Conservation (phyloP, 2,888 invertebrate species). For the Incurvaria masculella region DNA sequence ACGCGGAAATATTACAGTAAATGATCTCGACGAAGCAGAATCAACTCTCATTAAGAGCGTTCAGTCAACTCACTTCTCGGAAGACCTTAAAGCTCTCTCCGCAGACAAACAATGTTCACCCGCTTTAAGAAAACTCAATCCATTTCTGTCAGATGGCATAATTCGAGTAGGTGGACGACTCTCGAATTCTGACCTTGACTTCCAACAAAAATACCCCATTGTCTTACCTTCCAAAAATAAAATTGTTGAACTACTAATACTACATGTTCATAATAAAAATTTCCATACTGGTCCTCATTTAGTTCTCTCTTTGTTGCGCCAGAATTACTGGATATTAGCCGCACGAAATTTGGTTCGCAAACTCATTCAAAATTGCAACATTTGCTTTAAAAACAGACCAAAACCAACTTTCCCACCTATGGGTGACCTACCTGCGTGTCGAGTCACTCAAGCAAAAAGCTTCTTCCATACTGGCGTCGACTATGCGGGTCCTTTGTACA, state of each 20-base stretch:
- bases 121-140: slow-evolving; percentile 3
- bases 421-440: no score
- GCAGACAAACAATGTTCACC: neutral
- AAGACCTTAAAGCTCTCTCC: neutral
- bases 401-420: no score
- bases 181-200: neutral
- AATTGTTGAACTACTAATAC: neutral
- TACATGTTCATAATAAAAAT: neutral
- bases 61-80: neutral
- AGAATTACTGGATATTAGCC: neutral
- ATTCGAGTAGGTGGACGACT: slow-evolving; percentile 3
- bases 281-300: slow-evolving; percentile 1
- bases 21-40: neutral
- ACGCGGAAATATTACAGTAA: neutral
- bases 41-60: neutral
- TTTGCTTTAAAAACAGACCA: no score
- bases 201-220: neutral
- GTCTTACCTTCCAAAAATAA: neutral
- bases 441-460: no score
- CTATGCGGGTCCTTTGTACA: no score
- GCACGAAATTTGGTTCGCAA: neutral
- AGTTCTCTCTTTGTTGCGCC: neutral
- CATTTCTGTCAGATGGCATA: slow-evolving; percentile 1
- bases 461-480: no score
- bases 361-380: no score